Evolutionary conservation across 2,888 invertebrate genomes (phyloP).

Genomic region (Rutpela maculata): DNA sequence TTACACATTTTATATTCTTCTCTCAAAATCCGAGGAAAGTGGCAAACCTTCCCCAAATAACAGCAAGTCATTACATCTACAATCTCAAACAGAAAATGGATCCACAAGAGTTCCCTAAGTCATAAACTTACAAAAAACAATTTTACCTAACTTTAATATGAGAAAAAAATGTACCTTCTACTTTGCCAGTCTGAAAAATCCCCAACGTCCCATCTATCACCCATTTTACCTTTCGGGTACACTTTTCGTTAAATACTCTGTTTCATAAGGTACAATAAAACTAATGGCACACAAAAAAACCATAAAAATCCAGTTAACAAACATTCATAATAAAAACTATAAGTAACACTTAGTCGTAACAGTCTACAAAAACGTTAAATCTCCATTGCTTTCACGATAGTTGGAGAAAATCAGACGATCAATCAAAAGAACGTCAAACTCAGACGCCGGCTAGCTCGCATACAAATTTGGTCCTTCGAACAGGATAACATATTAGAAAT

Average conservation of each 20-base stretch:
- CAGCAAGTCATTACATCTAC: neutral
- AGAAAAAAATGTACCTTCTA: neutral
- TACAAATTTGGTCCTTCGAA: too few relatives aligned
- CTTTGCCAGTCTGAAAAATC: neutral
- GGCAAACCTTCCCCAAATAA: neutral
- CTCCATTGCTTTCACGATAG: neutral
- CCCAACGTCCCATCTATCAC: neutral
- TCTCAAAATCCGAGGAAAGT: neutral
- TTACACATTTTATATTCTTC: neutral
- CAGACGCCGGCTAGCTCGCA: neutral
- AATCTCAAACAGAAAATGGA: neutral
- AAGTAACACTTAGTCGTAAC: neutral
- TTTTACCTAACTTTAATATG: neutral
- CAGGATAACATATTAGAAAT: too few relatives aligned
- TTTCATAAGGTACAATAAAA: neutral
- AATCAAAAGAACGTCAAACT: neutral
- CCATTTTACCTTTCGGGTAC: too few relatives aligned
- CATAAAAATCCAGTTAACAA: constrained; percentile 40
- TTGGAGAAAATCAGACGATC: neutral
- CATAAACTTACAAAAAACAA: neutral
- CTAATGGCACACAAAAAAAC: constrained; percentile 33
- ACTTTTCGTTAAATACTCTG: neutral
- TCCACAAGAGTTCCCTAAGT: neutral
- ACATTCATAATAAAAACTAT: neutral
- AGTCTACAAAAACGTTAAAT: neutral